Percentiles rank a stretch among this genome's conserved stretches.
Conservation (phyloP, 1,140 invertebrate species). For the Tribolium madens region DNA sequence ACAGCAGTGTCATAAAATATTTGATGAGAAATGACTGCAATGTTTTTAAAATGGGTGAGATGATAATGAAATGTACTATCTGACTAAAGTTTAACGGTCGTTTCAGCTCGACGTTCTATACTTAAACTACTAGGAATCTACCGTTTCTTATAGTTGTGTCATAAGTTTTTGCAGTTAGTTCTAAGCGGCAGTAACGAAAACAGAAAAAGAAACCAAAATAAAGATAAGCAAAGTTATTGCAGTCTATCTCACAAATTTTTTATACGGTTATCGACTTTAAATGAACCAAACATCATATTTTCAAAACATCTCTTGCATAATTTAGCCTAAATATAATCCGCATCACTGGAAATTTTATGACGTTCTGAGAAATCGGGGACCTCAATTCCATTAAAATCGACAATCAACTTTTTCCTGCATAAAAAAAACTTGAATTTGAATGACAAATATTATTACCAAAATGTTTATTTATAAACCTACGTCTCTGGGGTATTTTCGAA, state of each 20-base stretch:
- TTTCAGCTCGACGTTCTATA: constrained; percentile 42
- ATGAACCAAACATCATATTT: background rate
- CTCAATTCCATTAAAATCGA: too few relatives aligned
- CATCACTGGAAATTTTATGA: too few relatives aligned
- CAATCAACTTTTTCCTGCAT: too few relatives aligned
- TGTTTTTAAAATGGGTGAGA: constrained; percentile 14
- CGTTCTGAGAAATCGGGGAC: too few relatives aligned
- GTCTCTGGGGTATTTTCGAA: too few relatives aligned
- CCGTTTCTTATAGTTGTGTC: background rate
- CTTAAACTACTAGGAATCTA: background rate
- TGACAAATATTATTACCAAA: too few relatives aligned
- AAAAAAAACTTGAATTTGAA: too few relatives aligned
- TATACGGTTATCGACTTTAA: background rate
- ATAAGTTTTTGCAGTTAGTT: background rate
- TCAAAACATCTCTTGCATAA: background rate
- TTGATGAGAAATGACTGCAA: constrained; percentile 44
- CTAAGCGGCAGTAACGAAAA: constrained; percentile 2
- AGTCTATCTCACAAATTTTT: constrained; percentile 34
- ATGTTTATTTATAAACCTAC: too few relatives aligned
- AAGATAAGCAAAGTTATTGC: constrained; percentile 17
- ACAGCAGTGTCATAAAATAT: constrained; percentile 9
- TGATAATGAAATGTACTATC: constrained; percentile 32
- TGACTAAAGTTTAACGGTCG: constrained; percentile 14
- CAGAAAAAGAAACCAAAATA: constrained; percentile 17
- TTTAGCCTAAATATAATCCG: too few relatives aligned